Evolutionary conservation across 2,113 vertebrate species (phyloP), one percentile per base, ranked within the genome.

Genomic region (Salminus brasiliensis): DNA sequence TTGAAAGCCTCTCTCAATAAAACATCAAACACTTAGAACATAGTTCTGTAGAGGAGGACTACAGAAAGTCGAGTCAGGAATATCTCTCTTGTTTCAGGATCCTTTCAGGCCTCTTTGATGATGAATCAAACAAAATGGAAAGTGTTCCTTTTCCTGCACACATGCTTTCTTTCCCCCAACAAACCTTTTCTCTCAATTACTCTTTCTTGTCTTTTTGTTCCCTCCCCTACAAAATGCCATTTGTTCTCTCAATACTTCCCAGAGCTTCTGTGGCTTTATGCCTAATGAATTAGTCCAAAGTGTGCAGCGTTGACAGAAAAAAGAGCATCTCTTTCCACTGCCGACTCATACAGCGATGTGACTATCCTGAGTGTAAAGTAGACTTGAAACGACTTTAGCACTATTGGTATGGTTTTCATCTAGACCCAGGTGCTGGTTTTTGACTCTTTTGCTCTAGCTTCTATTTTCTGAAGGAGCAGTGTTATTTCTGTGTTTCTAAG

Each of bases 61-160:
- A 83, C 79, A 83, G 81, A 87, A 82, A 67, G 79, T 80, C 49
- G 70, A 85, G 77, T 85, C 80, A 85, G 82, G 79, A 84, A 78
- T 82, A 81, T 69, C 67, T 82, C 80, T 77, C 81, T 83, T 83
- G 81, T 83, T 85, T 78, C 76, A 69, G 67, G 27, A 80, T 82
- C 79, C 85, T 85, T 85, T 85, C 77, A 79, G 72, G 43, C 21
- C 59, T 67, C 78, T 85, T 83, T 85, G 86, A 84, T 84, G 82
- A 80, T 74, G 59, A 84, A 87, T 87, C 77, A 87, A 85, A 84
- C 67, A 82, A 78, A 82, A 82, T 78, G 76, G 74, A 84, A 83
- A 84, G 78, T 80, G 29, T 80, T 84, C 53, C 69, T 79, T 80
- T 81, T 72, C 70, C 77, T 74, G 34, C 71, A 73, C 60, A 74